These are phyloP conservation scores for Tinamus guttatus DNA, from an alignment of 2,113 vertebrate species.

Conservation along the genomic window DNA sequence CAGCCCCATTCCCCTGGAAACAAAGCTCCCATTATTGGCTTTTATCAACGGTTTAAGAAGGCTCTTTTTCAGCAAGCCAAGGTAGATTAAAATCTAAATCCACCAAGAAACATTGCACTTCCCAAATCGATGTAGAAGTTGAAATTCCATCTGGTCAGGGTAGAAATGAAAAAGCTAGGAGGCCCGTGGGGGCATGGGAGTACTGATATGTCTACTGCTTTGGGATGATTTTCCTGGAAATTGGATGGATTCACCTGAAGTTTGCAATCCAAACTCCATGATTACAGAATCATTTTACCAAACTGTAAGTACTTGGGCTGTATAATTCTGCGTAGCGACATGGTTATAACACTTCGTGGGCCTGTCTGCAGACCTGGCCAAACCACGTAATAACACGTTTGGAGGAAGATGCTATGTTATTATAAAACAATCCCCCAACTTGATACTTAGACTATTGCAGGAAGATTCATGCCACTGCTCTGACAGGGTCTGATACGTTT, in stretches of 20 bases:
- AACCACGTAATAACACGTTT: neutral
- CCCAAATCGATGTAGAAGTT: neutral
- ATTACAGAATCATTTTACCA: neutral
- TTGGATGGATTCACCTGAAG: neutral
- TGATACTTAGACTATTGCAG: neutral
- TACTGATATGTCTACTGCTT: neutral
- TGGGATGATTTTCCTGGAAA: neutral
- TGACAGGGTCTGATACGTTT: neutral
- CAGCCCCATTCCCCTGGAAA: neutral
- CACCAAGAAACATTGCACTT: neutral
- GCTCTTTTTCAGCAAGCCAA: neutral
- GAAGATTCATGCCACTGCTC: neutral
- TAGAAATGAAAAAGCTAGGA: neutral
- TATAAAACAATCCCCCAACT: neutral
- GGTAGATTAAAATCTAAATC: neutral
- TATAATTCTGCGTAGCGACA: neutral
- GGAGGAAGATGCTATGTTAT: neutral
- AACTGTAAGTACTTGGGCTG: neutral
- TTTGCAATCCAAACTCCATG: neutral
- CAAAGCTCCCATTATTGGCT: slow-evolving; percentile 17
- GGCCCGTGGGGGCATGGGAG: neutral
- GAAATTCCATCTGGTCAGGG: neutral
- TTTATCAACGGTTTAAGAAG: neutral
- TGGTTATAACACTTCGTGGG: neutral
- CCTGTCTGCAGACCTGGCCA: neutral